These are phyloP conservation scores for Salvator merianae DNA, from an alignment of 2,113 vertebrate genomes.

Conservation along the genomic window DNA sequence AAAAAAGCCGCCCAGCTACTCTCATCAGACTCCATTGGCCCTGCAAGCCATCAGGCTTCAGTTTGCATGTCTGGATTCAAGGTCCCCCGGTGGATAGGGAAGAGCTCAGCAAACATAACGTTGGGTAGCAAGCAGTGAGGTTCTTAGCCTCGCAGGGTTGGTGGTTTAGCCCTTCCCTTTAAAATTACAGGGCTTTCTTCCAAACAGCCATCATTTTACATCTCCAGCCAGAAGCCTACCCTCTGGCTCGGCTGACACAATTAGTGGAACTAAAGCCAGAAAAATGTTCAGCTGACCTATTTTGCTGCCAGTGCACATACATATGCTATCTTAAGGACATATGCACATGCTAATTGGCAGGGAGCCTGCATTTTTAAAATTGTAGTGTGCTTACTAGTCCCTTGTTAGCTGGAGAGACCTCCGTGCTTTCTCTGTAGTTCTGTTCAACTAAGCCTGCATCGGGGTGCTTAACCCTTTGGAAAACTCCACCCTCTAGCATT, in stretches of 20 bases:
- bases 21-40: constrained; percentile 2
- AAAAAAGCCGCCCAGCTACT: neutral
- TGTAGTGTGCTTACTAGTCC: neutral
- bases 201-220: neutral
- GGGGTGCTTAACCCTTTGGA: too few species aligned
- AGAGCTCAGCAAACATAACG: neutral
- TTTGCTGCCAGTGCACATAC: neutral
- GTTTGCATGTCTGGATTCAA: neutral
- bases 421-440: neutral
- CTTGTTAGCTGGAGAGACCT: neutral
- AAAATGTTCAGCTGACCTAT: neutral
- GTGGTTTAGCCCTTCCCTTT: neutral
- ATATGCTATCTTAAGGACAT: neutral
- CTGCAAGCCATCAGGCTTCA: neutral
- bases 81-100: neutral
- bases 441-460: too few species aligned
- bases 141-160: neutral
- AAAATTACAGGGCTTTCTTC: neutral
- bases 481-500: too few species aligned
- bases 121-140: neutral
- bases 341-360: neutral
- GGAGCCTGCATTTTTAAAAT: neutral
- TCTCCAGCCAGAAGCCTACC: neutral
- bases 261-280: neutral
- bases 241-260: neutral